Evolutionary conservation across 2,888 invertebrate species (phyloP).

Genomic region (Drosophila mulleri): DNA sequence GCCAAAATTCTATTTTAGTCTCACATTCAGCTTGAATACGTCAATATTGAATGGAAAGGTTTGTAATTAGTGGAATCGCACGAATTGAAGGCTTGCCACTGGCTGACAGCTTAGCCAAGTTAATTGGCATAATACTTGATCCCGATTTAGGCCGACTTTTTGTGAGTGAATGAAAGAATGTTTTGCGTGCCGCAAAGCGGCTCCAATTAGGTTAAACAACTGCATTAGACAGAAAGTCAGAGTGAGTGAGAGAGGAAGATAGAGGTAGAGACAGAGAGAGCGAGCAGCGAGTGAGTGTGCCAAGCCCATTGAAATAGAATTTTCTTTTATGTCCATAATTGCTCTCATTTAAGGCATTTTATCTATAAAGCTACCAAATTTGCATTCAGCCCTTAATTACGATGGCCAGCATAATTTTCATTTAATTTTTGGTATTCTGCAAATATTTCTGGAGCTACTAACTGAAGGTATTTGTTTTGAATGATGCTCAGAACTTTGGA

Average conservation of each 20-base stretch:
- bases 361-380: conserved; percentile 21
- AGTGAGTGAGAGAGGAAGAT: conserved; percentile 9
- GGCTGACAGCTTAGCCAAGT: conserved; percentile 30
- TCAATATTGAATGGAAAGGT: conserved; percentile 1
- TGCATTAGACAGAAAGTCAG: conserved; percentile 13
- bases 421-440: conserved; percentile 16
- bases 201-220: conserved; percentile 45
- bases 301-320: conserved; percentile 25
- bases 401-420: conserved; percentile 5
- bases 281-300: conserved; percentile 1
- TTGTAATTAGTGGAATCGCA: conserved; percentile 31
- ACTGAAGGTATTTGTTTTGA: not conserved
- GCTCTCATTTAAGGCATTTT: conserved; percentile 22
- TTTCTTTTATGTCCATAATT: conserved; percentile 46
- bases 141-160: not conserved
- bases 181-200: conserved; percentile 56
- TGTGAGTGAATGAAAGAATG: conserved; percentile 37
- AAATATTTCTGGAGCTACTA: conserved; percentile 5
- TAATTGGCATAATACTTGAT: conserved; percentile 61
- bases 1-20: not conserved
- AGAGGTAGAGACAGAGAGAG: conserved; percentile 4
- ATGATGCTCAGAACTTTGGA: not conserved
- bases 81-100: conserved; percentile 8
- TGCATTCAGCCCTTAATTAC: conserved; percentile 30
- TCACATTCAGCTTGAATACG: not conserved